Base-by-base conservation (phyloP, 2,113 vertebrate species). In the zebrafish (Danio rerio) region DNA sequence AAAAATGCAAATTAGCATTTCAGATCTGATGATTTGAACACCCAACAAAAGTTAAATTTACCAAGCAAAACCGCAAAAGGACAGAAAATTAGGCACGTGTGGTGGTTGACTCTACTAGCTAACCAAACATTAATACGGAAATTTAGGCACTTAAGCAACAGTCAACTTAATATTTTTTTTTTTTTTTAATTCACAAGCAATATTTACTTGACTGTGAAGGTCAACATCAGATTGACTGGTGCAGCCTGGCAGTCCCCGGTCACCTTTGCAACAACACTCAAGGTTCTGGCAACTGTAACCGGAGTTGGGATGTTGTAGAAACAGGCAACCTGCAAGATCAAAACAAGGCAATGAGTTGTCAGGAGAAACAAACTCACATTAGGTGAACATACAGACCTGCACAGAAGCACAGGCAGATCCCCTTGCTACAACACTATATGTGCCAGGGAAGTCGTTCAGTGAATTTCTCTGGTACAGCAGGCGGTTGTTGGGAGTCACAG, bases 361-460 rank as follows among this genome's bases (percentile, higher is more conserved):
- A 59, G 5, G 1, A n/a, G 21, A 3, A 53, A n/a, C 11, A 6
- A 6, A 20, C 13, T 4, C 3, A 4, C 6, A 62, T 45, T n/a
- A n/a, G 56, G n/a, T 45, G 20, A 45, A 18, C 31, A 31, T 15
- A 91, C 89, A 31, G 1, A 31, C 31, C 31, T 31, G 31, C 3
- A 31, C 31, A 31, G 31, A 31, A 31, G 31, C 31, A 1, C 93
- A 95, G 18, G 92, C 90, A 8, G 88, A 83, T 0, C 95, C 94
- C 6, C 89, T 89, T 45, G 90, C 91, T 0, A 55, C 70, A 0
- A 70, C 63, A 9, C 4, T 85, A 88, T 94, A 95, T 2, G 90
- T 78, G 11, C 92, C 93, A 0, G 93, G 90, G 62, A 94, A 63
- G 9, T 55, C 62, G 21, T 92, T 84, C 81, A 95, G 81, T 11